phyloP scores from a whole-genome alignment of 2,113 vertebrate genomes.

The Athene cunicularia region DNA sequence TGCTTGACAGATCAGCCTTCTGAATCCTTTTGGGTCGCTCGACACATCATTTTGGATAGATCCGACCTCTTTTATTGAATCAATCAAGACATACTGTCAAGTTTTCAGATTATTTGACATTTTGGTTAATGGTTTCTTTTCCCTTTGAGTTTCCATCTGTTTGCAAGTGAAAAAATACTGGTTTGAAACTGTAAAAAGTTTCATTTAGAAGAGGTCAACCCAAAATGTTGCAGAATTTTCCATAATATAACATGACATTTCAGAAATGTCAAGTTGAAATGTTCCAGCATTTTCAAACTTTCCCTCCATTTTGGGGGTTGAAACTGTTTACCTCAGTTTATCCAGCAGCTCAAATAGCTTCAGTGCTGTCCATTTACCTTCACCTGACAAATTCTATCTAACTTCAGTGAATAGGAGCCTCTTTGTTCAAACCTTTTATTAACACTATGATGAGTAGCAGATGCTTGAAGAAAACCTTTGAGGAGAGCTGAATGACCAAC shows the following conservation, averaged over 20 bases:
- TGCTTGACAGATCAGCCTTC: not conserved
- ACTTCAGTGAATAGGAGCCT: not conserved
- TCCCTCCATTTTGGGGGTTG: not conserved
- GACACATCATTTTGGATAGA: not conserved
- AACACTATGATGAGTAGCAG: not conserved
- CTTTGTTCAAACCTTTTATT: not conserved
- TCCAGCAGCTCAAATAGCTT: not conserved
- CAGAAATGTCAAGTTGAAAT: not conserved
- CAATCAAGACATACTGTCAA: not conserved
- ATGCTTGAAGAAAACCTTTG: not conserved
- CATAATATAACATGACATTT: not conserved
- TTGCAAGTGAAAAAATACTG: not conserved
- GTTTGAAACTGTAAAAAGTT: not conserved
- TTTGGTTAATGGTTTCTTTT: not conserved
- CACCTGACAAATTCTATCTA: not conserved
- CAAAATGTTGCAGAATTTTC: not conserved
- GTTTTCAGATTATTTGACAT: slow-evolving; percentile 10
- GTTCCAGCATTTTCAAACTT: not conserved
- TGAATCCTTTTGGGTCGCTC: not conserved
- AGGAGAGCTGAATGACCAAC: not conserved
- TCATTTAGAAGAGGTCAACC: not conserved
- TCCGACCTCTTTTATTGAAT: not conserved
- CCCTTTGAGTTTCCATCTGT: not conserved
- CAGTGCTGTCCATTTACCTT: not conserved
- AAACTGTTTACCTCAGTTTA: not conserved